Evolutionary conservation across 1,140 invertebrate species (phyloP).

Genomic region (Philaenus spumarius): DNA sequence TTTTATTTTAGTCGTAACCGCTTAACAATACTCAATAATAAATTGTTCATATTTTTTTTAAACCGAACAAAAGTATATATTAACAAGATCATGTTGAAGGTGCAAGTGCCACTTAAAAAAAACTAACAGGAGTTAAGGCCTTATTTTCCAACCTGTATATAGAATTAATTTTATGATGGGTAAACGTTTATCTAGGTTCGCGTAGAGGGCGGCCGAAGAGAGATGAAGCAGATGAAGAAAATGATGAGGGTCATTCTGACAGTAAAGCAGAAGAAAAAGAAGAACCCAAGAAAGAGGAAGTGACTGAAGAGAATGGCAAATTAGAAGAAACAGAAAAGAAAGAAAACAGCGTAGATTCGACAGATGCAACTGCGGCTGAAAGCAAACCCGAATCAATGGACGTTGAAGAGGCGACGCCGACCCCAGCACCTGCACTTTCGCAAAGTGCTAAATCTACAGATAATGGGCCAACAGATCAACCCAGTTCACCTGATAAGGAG

Average conservation of each 20-base stretch:
- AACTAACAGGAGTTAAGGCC: too few relatives aligned
- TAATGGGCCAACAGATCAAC: conserved; percentile 12
- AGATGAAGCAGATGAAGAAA: conserved; percentile 39
- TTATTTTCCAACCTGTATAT: too few relatives aligned
- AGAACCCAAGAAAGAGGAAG: conserved; percentile 39
- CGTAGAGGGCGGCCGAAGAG: conserved; percentile 37
- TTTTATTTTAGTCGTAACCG: too few relatives aligned
- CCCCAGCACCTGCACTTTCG: background rate
- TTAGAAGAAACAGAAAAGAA: conserved; percentile 41
- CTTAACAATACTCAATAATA: too few relatives aligned
- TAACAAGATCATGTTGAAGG: too few relatives aligned
- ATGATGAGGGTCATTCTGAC: conserved; percentile 30
- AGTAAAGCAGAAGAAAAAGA: conserved; percentile 39
- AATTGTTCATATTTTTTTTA: too few relatives aligned
- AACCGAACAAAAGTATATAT: too few relatives aligned
- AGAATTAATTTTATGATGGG: too few relatives aligned
- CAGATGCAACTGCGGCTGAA: conserved; percentile 30
- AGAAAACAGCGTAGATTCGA: conserved; percentile 34
- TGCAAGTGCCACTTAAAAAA: too few relatives aligned
- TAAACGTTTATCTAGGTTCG: background rate
- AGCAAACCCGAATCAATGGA: conserved; percentile 26
- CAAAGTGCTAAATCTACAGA: conserved; percentile 10
- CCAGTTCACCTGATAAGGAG: conserved; percentile 2
- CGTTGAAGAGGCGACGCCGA: background rate
- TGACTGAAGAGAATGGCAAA: conserved; percentile 36